These are phyloP conservation scores for Sander vitreus DNA, from an alignment of 2,113 vertebrate genomes.

Conservation along the genomic window DNA sequence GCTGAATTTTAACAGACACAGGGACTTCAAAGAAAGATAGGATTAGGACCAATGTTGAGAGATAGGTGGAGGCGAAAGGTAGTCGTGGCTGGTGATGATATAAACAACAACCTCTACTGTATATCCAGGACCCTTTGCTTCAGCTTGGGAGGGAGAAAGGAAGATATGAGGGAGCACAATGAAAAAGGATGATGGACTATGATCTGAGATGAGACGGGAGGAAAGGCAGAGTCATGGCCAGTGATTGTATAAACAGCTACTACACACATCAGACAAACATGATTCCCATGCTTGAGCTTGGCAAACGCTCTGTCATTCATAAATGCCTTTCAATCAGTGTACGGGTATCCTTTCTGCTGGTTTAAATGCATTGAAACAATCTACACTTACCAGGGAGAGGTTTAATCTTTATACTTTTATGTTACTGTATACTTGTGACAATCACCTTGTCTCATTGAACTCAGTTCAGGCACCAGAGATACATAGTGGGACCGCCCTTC, in stretches of 20 bases:
- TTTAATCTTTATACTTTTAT: not conserved
- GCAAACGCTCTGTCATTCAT: slow-evolving; percentile 16
- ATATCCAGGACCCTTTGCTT: slow-evolving; percentile 45
- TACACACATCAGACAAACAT: slow-evolving; percentile 8
- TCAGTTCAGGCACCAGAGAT: not conserved
- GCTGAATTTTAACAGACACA: slow-evolving; percentile 16
- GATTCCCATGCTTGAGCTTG: slow-evolving; percentile 5
- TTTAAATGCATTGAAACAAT: not conserved
- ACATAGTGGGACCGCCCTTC: not conserved
- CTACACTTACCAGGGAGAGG: not conserved
- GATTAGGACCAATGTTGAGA: slow-evolving; percentile 13
- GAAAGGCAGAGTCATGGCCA: slow-evolving; percentile 34
- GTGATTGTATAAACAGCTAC: slow-evolving; percentile 45
- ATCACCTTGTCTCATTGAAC: not conserved
- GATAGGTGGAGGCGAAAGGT: slow-evolving; percentile 29
- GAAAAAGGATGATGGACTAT: slow-evolving; percentile 49
- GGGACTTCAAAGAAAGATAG: slow-evolving; percentile 6
- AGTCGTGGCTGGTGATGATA: slow-evolving; percentile 30
- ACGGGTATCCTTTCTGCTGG: not conserved
- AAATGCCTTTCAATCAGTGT: not conserved
- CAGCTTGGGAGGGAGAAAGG: not conserved
- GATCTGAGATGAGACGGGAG: slow-evolving; percentile 48
- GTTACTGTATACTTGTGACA: not conserved
- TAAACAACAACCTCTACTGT: slow-evolving; percentile 42
- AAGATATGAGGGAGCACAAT: slow-evolving; percentile 30